Base-by-base conservation (phyloP, 2,888 invertebrate genomes). In the Drosophila tanythrix region DNA sequence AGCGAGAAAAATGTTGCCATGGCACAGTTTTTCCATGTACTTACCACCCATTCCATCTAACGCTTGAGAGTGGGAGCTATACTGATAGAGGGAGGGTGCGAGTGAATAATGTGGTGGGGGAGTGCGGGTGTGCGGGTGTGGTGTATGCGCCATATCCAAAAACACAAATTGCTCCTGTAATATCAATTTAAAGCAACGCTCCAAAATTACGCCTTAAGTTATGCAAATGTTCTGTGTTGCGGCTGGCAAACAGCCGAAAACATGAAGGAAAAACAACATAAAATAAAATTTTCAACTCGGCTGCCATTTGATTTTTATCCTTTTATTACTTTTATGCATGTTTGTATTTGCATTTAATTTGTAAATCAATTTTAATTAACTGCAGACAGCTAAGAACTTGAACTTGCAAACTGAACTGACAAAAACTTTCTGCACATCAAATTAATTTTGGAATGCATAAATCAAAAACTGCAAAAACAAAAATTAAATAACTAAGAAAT, bases 161-260 rank as follows among this genome's bases (percentile, higher is more conserved):
- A 70, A 81, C 76, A 81, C 80, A 82, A 87, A 87, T 86, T 84
- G 82, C 74, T 75, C 81, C 79, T 84, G 82, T 82, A 81, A 81
- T 81, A 79, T 77, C 76, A 88, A 88, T 86, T 88, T 77, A 83
- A 84, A 83, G 78, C 83, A 83, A 74, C 82, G 78, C 82, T 76
- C 73, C 72, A 81, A 78, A 85, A 83, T 83, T 76, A 73, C 75
- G 76, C 79, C 84, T 81, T 84, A 79, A 89, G 88, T 89, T 89
- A 90, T 89, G 89, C 81, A 90, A 88, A 90, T 84, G 79, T 62
- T 81, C 73, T 76, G 48, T 46, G 62, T 55, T 63, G 70, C 31
- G 63, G 67, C 72, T 46, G 59, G 15, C 46, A 65, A 69, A 71
- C 38, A 40, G 43, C 53, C 62, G 59, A 43, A 55, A 58, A 58